These are phyloP conservation scores for Garra rufa DNA, from an alignment of 2,113 vertebrate genomes.

Conservation along the genomic window DNA sequence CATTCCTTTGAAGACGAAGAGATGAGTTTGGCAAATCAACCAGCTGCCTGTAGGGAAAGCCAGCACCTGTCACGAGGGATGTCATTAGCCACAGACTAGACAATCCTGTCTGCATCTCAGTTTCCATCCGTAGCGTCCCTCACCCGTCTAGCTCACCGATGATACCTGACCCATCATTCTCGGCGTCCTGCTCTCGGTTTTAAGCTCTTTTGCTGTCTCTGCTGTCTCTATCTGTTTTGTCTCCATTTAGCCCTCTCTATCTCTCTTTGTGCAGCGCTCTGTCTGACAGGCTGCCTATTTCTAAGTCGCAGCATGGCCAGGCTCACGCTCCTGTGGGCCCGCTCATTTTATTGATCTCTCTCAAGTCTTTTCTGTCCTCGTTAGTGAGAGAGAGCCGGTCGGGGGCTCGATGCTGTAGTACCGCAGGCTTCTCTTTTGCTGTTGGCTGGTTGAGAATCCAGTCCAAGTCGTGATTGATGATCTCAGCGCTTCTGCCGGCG, in stretches of 20 bases:
- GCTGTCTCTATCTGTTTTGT: constrained; percentile 39
- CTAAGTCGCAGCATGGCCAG: constrained; percentile 49
- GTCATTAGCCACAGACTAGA: constrained; percentile 71
- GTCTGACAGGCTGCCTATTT: constrained; percentile 50
- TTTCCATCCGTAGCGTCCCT: constrained; percentile 19
- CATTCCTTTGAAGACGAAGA: constrained; percentile 70
- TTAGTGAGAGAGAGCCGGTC: constrained; percentile 42
- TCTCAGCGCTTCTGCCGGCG: constrained; percentile 7
- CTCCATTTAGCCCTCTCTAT: constrained; percentile 37
- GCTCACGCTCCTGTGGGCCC: constrained; percentile 46
- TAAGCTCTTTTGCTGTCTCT: constrained; percentile 17
- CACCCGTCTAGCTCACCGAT: constrained; percentile 16
- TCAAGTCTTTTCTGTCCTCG: constrained; percentile 50
- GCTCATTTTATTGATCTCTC: constrained; percentile 54
- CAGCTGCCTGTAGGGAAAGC: constrained; percentile 72
- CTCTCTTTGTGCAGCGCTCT: constrained; percentile 9
- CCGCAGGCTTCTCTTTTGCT: constrained; percentile 31
- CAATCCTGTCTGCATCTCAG: constrained; percentile 27
- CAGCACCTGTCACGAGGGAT: constrained; percentile 74
- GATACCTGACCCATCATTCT: constrained; percentile 33
- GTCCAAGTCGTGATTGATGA: constrained; percentile 27
- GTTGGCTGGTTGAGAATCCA: constrained; percentile 27
- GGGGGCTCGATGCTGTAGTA: constrained; percentile 37
- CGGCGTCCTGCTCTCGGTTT: neutral
- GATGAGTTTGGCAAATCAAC: constrained; percentile 69